Percentiles rank a stretch among this genome's conserved stretches.
phyloP scores from a whole-genome alignment of 1,140 invertebrate species.

The Ganaspis sp. region DNA sequence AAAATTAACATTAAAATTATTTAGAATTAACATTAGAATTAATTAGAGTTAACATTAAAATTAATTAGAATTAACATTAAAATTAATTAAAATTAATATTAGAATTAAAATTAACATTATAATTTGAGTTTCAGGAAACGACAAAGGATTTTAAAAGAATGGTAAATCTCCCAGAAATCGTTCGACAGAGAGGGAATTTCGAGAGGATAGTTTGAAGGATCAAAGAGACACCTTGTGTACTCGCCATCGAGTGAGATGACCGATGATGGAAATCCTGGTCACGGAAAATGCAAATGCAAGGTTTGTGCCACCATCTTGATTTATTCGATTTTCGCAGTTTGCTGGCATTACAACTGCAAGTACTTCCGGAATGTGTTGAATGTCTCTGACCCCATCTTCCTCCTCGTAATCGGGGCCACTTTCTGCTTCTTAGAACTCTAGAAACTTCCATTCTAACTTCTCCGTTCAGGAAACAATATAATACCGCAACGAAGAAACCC shows the following conservation, averaged over 20 bases:
- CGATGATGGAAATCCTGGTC: slow-evolving; percentile 55
- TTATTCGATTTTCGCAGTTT: slow-evolving; percentile 42
- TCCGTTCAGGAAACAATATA: slow-evolving; percentile 84
- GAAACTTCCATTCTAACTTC: slow-evolving; percentile 79
- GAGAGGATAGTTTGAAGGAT: slow-evolving; percentile 17
- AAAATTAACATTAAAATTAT: background rate
- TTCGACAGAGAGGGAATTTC: background rate
- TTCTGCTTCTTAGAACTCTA: slow-evolving; percentile 57
- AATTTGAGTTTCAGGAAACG: no score
- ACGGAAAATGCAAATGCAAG: slow-evolving; percentile 17
- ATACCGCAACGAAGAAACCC: slow-evolving; percentile 83
- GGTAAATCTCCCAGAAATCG: background rate
- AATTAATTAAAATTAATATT: no score
- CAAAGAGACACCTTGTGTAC: slow-evolving; percentile 52
- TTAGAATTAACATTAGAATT: background rate
- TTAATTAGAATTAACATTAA: no score
- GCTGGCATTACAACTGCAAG: slow-evolving; percentile 62
- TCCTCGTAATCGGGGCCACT: slow-evolving; percentile 53
- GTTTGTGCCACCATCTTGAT: slow-evolving; percentile 53
- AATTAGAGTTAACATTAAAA: no score
- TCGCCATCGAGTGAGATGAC: slow-evolving; percentile 70
- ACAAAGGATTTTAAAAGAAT: background rate
- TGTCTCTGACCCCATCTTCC: slow-evolving; percentile 49
- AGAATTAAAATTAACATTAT: no score
- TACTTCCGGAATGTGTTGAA: slow-evolving; percentile 61